phyloP scores from a whole-genome alignment of 2,113 vertebrate genomes.

The Pelusios castaneus region DNA sequence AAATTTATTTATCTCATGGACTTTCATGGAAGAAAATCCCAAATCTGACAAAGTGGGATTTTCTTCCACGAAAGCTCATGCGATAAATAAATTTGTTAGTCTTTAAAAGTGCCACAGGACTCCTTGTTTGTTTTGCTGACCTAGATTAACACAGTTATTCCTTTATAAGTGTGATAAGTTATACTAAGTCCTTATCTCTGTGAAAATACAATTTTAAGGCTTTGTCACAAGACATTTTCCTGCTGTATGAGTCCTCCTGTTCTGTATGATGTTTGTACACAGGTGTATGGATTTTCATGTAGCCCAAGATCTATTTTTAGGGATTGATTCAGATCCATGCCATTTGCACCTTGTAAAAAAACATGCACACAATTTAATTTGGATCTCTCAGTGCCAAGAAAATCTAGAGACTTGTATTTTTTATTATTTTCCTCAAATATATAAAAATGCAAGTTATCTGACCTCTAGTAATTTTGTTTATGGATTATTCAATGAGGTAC shows the following conservation, averaged over 20 bases:
- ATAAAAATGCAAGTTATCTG: neutral
- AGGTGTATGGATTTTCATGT: neutral
- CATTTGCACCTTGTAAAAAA: neutral
- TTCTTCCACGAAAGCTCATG: too few relatives aligned
- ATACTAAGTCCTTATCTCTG: neutral
- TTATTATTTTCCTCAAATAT: neutral
- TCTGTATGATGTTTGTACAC: neutral
- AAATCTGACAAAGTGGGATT: too few relatives aligned
- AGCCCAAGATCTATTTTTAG: neutral
- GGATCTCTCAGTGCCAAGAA: neutral
- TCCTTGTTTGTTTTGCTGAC: too few relatives aligned
- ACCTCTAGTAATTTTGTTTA: neutral
- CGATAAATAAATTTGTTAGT: too few relatives aligned
- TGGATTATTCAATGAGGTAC: neutral
- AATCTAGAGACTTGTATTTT: too few relatives aligned
- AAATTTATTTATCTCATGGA: too few relatives aligned
- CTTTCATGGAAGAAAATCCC: too few relatives aligned
- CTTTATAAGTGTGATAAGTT: neutral
- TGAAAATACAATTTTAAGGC: neutral
- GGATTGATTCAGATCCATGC: neutral
- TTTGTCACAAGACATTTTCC: neutral
- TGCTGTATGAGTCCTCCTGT: neutral
- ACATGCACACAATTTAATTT: neutral
- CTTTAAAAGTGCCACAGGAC: too few relatives aligned
- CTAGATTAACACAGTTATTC: too few relatives aligned